phyloP scores from a whole-genome alignment of 1,140 invertebrate genomes.

The Hyphantria cunea region DNA sequence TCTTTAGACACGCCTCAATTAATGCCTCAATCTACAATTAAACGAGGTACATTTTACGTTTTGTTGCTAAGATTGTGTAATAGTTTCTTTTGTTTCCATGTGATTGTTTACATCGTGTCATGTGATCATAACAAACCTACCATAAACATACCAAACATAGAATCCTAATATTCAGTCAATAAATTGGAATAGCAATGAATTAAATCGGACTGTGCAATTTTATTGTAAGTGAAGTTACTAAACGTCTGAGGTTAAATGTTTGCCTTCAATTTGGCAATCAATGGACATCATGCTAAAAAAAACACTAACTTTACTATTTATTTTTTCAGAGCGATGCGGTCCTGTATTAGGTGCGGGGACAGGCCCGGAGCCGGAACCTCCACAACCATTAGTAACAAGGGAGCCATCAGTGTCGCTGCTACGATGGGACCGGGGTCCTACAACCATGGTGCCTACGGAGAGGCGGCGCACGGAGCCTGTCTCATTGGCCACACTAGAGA shows the following conservation, averaged over 20 bases:
- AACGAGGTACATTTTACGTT: slow-evolving; percentile 4
- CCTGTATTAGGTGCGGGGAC: slow-evolving; percentile 70
- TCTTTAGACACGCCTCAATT: slow-evolving; percentile 5
- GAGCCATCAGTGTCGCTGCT: slow-evolving; percentile 73
- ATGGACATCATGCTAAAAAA: too few species aligned
- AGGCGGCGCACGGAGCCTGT: slow-evolving; percentile 83
- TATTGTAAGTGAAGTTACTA: too few species aligned
- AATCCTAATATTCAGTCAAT: too few species aligned
- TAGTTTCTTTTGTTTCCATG: too few species aligned
- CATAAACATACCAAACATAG: too few species aligned
- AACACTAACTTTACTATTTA: not conserved
- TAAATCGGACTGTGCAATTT: too few species aligned
- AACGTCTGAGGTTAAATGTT: too few species aligned
- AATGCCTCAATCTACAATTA: slow-evolving; percentile 8
- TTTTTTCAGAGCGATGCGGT: slow-evolving; percentile 76
- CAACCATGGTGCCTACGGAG: slow-evolving; percentile 50
- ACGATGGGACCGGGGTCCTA: slow-evolving; percentile 69
- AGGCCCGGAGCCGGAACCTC: slow-evolving; percentile 69
- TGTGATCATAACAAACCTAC: too few species aligned
- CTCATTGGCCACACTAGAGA: slow-evolving; percentile 89
- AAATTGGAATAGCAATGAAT: too few species aligned
- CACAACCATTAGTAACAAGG: slow-evolving; percentile 69
- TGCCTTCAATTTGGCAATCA: too few species aligned
- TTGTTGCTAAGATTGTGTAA: too few species aligned
- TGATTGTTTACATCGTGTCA: too few species aligned